A percentile compares a stretch with the other conserved stretches of the same genome.
Evolutionary conservation across 2,888 invertebrate genomes (phyloP).

Genomic region (Drosophila atroscutellata): DNA sequence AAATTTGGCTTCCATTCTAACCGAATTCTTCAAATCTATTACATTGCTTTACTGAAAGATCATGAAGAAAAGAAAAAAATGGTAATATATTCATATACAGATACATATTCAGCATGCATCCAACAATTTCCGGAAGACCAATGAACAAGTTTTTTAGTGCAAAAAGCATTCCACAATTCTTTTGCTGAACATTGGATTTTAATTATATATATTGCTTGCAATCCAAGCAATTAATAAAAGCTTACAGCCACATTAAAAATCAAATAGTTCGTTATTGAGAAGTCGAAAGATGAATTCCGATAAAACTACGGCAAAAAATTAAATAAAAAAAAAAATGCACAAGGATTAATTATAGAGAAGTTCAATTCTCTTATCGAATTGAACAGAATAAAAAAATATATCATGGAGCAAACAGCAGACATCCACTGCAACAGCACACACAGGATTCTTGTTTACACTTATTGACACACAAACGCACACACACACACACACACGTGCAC

Average conservation of each 20-base stretch:
- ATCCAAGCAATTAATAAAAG: not conserved
- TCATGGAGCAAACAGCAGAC: slow-evolving; percentile 16
- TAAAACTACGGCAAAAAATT: not conserved
- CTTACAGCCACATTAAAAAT: not conserved
- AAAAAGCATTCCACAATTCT: not conserved
- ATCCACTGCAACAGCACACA: slow-evolving; percentile 19
- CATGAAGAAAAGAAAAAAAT: not conserved
- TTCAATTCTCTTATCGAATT: not conserved
- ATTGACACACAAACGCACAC: slow-evolving; percentile 31
- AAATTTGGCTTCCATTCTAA: not conserved
- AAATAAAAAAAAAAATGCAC: not conserved
- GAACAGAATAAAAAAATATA: not conserved
- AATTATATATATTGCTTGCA: not conserved
- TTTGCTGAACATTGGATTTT: not conserved
- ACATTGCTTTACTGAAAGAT: not conserved
- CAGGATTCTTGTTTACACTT: slow-evolving; percentile 46
- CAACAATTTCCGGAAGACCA: not conserved
- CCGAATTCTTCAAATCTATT: not conserved
- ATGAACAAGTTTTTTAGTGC: not conserved
- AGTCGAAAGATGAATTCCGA: not conserved
- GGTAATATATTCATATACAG: not conserved
- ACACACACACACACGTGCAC: not conserved
- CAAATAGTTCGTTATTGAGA: not conserved
- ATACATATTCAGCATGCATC: not conserved
- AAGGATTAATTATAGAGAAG: not conserved